Evolutionary conservation across 2,797 vertebrate species (phyloP), one percentile per base, ranked within the genome.

Genomic region (Acomys russatus): DNA sequence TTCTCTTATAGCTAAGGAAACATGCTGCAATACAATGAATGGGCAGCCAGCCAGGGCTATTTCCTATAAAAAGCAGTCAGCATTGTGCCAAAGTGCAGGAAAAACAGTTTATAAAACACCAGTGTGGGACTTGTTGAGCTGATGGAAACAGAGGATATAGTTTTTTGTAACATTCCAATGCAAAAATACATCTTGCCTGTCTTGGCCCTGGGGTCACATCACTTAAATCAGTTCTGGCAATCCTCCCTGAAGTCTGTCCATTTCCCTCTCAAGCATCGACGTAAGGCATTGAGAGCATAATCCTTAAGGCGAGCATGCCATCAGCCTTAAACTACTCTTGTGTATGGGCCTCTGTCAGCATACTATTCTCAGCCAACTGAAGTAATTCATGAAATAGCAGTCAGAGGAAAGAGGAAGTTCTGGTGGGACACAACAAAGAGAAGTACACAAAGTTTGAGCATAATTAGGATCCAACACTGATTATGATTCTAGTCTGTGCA

Each of bases 121-220:
- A 86, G 2, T 92, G 84, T 95, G 86, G 38, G 97, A 38, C 95
- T 66, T 93, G 79, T 73, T 93, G 94, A 97, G 86, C 61, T 83
- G 89, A 97, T 97, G 88, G 95, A 98, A 97, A 97, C 88, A 95
- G 96, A 98, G 97, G 95, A 77, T 71, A 84, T 14, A 12, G 22
- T 56, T 38, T 92, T 95, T 82, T 38, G 83, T 96, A 97, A 97
- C 17, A 89, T 98, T 83, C 91, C 95, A 97, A 79, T 44, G 92
- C 93, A 97, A 88, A 96, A 98, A 98, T 97, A 98, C 97, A 94
- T 73, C 85, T 85, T 94, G 33, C 94, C 86, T 97, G 33, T 97
- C 74, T 88, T 78, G 84, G n/a, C 82, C 80, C 23, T 5, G 51
- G 2, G 88, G 11, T 91, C 76, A 79, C 91, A 44, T 44, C 44